Evolutionary conservation across 2,797 vertebrate genomes (phyloP), one percentile per base, ranked within the genome.

Genomic region (Pogoniulus pusillus): DNA sequence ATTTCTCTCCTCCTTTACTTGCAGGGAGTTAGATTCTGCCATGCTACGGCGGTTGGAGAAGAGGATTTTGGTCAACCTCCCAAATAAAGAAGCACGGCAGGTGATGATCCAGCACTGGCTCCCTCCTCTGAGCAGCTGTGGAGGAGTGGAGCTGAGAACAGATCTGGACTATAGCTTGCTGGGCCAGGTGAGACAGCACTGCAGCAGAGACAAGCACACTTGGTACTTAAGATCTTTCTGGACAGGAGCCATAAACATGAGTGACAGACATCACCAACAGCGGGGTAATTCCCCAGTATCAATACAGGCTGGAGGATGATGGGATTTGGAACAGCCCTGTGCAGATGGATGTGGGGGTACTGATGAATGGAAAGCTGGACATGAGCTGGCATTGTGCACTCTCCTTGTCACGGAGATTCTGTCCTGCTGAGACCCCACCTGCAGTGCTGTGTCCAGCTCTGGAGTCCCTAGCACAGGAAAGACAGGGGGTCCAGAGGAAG

Each of bases 31-130:
- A 94, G 99, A 99, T 91, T 97, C 97, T 6, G 99, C 98, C 60
- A 99, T 99, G 99, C 88, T 99, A 85, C 97, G 99, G 76, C 97
- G 99, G 79, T 92, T 99, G 71, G 99, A 99, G 96, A 99, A 99
- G 95, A 98, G 99, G 96, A 99, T 99, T 85, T 96, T 99, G 57
- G 99, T 99, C 4, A 97, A 97, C 73, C 98, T 99, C 57, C 99
- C 99, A 3, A 98, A 95, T 7, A 74, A 53, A 19, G 97, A 97
- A 34, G 99, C 99, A 7, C 98, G 99, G 64, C 96, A 92, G 81
- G 98, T 96, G 43, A 99, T 99, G 99, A 98, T 99, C 91, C 96
- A 96, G 84, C 98, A 99, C 74, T 99, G 99, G 99, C 97, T 99
- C 92, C 99, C 99, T 30, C 97, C 99, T 2, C 75, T 98, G 55